Base-by-base conservation (phyloP, 2,888 invertebrate species). In the Ormia ochracea region DNA sequence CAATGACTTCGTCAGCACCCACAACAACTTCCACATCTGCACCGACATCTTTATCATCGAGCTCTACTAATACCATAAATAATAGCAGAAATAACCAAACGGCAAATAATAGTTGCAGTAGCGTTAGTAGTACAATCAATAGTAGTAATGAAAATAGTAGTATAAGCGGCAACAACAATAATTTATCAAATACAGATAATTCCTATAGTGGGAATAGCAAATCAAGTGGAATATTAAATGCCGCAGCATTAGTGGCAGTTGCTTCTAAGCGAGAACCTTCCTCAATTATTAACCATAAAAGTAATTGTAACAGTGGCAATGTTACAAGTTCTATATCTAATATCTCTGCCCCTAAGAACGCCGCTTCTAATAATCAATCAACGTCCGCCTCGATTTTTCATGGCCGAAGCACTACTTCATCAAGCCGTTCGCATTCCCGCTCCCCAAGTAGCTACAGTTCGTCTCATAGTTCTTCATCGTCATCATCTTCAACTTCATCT, bases 371-470 rank as follows among this genome's bases (percentile, higher is more conserved):
- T 74, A 78, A 73, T 58, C 74, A 70, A 54, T 77, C 76, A 70
- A 69, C 76, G 82, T 68, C 81, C 69, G 65, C 82, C 83, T 83
- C 80, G 78, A 80, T 86, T 83, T 81, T 85, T 75, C 88, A 88
- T 78, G 91, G 91, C 48, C 87, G 88, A 36, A 89, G 89, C 85
- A 91, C 91, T 83, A 90, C 91, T 72, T 91, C 91, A 78, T 91
- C 91, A 80, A 91, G 91, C 85, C 89, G 92, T 84, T 92, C 92
- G 81, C 91, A 91, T 86, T 91, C 91, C 66, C 90, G 91, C 59
- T 90, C 90, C 76, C 90, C 90, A 78, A 90, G 89, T 85, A 90
- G 90, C 83, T 90, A 89, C 82, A 90, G 90, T 85, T 90, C 89
- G 73, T 89, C 90, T 82, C 89, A 89, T 77, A 89, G 89, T 84